Evolutionary conservation across 2,797 vertebrate species (phyloP).

Genomic region (Sebastes itinus): DNA sequence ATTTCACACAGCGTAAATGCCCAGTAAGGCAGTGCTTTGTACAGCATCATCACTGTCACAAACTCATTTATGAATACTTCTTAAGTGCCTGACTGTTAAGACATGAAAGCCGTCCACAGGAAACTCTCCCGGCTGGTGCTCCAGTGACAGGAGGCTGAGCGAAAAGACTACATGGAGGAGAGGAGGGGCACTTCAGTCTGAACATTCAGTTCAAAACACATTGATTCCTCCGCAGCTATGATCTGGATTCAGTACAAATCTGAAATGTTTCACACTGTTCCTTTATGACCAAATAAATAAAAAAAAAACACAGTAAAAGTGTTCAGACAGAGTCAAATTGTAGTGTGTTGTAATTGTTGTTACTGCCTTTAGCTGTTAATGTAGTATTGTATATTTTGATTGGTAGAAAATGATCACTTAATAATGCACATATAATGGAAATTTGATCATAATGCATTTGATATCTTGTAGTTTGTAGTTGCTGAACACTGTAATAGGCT

Average conservation of each 20-base stretch:
- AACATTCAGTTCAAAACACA: neutral
- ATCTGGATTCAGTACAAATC: neutral
- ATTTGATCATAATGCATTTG: neutral
- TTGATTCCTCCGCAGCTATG: neutral
- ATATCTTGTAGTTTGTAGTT: neutral
- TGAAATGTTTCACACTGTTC: no score
- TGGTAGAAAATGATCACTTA: neutral
- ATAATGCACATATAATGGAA: neutral
- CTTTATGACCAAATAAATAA: neutral
- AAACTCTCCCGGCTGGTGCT: neutral
- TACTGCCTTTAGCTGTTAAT: neutral
- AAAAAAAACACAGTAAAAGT: neutral
- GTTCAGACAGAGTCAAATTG: neutral
- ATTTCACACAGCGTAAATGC: constrained; percentile 23
- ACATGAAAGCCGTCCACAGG: neutral
- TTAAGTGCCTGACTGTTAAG: neutral
- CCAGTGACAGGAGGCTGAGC: neutral
- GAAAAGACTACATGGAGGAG: neutral
- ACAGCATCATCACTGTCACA: constrained; percentile 2
- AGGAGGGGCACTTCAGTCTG: neutral
- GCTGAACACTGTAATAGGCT: neutral
- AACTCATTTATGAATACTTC: neutral
- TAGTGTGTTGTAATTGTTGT: neutral
- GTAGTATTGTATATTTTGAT: neutral
- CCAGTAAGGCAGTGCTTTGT: neutral